These are phyloP conservation scores for Myiothlypis chrysogaster DNA, from an alignment of 2,797 vertebrate genomes.

Conservation along the genomic window DNA sequence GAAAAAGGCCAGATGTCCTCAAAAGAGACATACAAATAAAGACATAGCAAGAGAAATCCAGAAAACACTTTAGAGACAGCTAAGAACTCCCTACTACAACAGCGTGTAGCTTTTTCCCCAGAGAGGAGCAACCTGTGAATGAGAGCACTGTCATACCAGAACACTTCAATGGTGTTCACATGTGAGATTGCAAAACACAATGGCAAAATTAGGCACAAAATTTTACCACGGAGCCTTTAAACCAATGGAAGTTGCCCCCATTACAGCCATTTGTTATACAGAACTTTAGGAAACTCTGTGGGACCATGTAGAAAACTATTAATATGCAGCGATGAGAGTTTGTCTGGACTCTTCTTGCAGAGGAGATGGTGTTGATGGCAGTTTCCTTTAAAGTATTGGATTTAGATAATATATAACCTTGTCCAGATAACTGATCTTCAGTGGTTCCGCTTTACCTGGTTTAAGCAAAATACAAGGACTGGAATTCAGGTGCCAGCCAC, in stretches of 20 bases:
- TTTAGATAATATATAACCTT: not conserved
- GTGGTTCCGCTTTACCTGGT: not conserved
- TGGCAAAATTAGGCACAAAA: not conserved
- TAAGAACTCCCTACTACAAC: not conserved
- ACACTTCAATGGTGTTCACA: not conserved
- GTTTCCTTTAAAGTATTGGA: not conserved
- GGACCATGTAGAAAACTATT: not conserved
- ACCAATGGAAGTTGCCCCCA: not conserved
- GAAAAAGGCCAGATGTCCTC: not conserved
- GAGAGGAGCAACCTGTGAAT: rapidly evolving
- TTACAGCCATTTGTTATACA: not conserved
- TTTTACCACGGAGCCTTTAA: not conserved
- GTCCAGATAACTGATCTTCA: not conserved
- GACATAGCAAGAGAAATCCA: not conserved
- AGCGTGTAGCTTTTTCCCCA: rapidly evolving
- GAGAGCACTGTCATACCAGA: not conserved
- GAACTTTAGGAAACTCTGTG: not conserved
- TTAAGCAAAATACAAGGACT: not conserved
- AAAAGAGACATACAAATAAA: not conserved
- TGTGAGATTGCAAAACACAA: not conserved
- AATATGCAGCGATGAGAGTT: not conserved
- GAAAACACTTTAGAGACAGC: not conserved
- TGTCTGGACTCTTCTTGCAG: not conserved
- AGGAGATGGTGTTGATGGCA: not conserved
- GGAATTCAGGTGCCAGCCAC: not conserved